Percentiles rank a stretch among this genome's conserved stretches.
phyloP scores from a whole-genome alignment of 2,113 vertebrate species.

The Lycocorax pyrrhopterus region DNA sequence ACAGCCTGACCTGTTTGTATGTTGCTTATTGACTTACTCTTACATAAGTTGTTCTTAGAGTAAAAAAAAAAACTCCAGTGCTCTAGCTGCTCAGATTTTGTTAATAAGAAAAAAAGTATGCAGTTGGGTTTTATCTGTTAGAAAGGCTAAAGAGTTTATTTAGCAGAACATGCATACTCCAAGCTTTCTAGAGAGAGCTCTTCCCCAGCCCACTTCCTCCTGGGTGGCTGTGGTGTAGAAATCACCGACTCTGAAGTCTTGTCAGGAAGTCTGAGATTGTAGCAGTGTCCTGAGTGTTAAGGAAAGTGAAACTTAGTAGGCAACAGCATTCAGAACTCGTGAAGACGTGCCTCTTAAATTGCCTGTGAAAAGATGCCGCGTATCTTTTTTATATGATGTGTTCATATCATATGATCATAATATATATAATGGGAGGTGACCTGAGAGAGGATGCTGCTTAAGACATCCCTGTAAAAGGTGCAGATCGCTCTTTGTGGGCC shows the following conservation, averaged over 20 bases:
- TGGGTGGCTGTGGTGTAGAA: neutral
- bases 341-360: neutral
- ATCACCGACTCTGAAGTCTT: neutral
- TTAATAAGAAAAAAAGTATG: neutral
- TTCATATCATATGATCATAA: neutral
- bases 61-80: neutral
- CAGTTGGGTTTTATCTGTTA: neutral
- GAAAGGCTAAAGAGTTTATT: neutral
- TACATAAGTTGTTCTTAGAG: neutral
- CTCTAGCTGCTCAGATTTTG: neutral
- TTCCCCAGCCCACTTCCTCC: neutral
- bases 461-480: neutral
- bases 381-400: neutral
- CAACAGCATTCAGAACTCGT: neutral
- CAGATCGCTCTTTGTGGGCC: neutral
- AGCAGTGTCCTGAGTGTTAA: neutral
- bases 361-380: neutral
- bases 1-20: constrained; percentile 33
- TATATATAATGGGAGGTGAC: neutral
- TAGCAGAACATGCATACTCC: neutral
- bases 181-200: neutral
- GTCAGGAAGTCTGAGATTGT: neutral
- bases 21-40: neutral
- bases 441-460: neutral
- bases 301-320: neutral